Conservation (phyloP, 2,113 vertebrate species). For the Clarias macrocephalus region DNA sequence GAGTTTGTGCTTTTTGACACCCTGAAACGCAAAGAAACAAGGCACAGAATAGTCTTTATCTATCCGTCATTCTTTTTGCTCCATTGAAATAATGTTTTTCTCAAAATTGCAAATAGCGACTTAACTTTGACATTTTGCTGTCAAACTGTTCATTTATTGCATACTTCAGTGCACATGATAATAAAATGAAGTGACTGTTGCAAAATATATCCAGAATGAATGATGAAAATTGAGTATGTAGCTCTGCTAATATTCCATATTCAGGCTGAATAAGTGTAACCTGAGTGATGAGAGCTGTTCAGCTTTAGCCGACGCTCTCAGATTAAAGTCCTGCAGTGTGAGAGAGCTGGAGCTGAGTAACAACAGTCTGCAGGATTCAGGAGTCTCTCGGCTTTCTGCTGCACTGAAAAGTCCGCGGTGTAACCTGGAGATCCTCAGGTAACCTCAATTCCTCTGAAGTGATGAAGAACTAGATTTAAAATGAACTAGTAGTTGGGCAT, state of each 20-base stretch:
- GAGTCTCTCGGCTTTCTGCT: conserved; percentile 2
- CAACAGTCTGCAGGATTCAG: conserved; percentile 5
- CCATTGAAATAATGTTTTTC: too few relatives aligned
- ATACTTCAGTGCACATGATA: too few relatives aligned
- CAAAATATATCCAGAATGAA: too few relatives aligned
- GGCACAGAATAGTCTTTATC: too few relatives aligned
- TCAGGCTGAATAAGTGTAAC: not conserved
- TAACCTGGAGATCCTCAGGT: not conserved
- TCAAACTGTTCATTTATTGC: too few relatives aligned
- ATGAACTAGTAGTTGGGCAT: not conserved
- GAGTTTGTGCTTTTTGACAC: too few relatives aligned
- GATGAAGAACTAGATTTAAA: not conserved
- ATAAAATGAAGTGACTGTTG: too few relatives aligned
- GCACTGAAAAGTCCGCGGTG: not conserved
- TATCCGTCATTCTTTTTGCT: too few relatives aligned
- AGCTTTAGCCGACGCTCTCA: conserved; percentile 5
- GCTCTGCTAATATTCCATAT: not conserved
- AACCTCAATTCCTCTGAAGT: not conserved
- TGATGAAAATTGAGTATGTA: too few relatives aligned
- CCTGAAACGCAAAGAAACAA: too few relatives aligned
- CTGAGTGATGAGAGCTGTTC: not conserved
- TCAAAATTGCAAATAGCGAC: too few relatives aligned
- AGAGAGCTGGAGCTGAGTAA: conserved; percentile 8
- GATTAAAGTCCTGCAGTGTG: not conserved
- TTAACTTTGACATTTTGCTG: too few relatives aligned